Percentiles rank a stretch among this genome's conserved stretches.
These are phyloP conservation scores for Drosophila kambysellisi DNA, from an alignment of 2,888 invertebrate genomes.

Conservation along the genomic window DNA sequence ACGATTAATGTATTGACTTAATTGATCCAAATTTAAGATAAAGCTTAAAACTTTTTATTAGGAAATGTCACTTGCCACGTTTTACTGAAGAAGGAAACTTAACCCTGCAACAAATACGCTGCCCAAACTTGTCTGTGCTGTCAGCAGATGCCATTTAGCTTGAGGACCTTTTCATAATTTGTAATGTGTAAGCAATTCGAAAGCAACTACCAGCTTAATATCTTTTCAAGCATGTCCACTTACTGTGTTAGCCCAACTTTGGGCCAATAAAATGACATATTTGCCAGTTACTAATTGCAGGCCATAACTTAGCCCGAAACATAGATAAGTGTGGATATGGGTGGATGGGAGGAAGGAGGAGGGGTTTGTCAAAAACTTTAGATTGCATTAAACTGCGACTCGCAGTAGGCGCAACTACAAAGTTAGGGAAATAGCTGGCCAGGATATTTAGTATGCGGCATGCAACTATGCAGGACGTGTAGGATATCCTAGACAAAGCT, in stretches of 20 bases:
- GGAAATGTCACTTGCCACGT: neutral
- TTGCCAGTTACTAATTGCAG: conserved; percentile 74
- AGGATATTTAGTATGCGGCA: conserved; percentile 70
- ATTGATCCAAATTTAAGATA: neutral
- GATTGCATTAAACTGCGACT: conserved; percentile 65
- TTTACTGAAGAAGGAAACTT: neutral
- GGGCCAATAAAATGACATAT: conserved; percentile 68
- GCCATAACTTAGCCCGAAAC: conserved; percentile 64
- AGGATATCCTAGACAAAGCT: conserved; percentile 67
- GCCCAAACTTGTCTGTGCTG: neutral
- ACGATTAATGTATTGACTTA: neutral
- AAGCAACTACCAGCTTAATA: conserved; percentile 41
- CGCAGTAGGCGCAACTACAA: conserved; percentile 49
- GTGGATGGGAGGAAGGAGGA: neutral
- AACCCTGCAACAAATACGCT: neutral
- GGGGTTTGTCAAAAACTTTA: conserved; percentile 68
- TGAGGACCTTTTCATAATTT: conserved; percentile 1
- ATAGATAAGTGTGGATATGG: conserved; percentile 29
- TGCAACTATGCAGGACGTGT: conserved; percentile 58
- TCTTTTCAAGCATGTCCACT: conserved; percentile 40
- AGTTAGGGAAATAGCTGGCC: conserved; percentile 5
- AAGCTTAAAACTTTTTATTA: neutral
- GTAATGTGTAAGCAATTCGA: conserved; percentile 37
- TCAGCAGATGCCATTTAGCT: neutral
- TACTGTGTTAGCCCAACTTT: conserved; percentile 44